These are phyloP conservation scores for Channa argus DNA, from an alignment of 2,113 vertebrate species.

Conservation along the genomic window DNA sequence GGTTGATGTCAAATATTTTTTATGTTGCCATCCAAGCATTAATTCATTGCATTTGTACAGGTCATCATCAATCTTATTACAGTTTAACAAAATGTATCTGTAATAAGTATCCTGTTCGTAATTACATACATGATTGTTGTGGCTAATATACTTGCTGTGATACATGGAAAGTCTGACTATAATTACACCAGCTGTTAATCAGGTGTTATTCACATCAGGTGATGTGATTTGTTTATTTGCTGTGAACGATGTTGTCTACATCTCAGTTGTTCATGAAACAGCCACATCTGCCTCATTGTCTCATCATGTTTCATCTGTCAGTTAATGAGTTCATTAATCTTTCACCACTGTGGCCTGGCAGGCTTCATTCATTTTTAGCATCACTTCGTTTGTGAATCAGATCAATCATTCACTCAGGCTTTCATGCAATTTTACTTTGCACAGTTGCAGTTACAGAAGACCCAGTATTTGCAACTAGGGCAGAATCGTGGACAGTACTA, in stretches of 20 bases:
- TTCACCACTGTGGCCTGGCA: constrained; percentile 48
- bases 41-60: constrained; percentile 48
- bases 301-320: constrained; percentile 40
- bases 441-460: constrained; percentile 99
- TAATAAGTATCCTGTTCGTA: background rate
- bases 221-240: constrained; percentile 28
- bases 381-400: constrained; percentile 72
- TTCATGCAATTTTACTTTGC: constrained; percentile 87
- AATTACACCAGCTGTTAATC: constrained; percentile 54
- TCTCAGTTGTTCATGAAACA: constrained; percentile 35
- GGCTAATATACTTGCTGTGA: constrained; percentile 41
- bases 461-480: constrained; percentile 98
- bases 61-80: constrained; percentile 14
- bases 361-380: constrained; percentile 50
- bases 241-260: constrained; percentile 47
- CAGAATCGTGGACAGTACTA: constrained; percentile 98
- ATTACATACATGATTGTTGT: constrained; percentile 37
- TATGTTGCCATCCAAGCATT: constrained; percentile 62
- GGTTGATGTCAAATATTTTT: constrained; percentile 49
- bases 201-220: constrained; percentile 52
- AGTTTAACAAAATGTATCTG: background rate
- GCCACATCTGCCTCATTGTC: constrained; percentile 46
- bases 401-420: constrained; percentile 84
- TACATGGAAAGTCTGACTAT: constrained; percentile 44
- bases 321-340: constrained; percentile 27